Evolutionary conservation across 2,888 invertebrate genomes (phyloP).

Genomic region (Kuschelorhynchus macadamiae): DNA sequence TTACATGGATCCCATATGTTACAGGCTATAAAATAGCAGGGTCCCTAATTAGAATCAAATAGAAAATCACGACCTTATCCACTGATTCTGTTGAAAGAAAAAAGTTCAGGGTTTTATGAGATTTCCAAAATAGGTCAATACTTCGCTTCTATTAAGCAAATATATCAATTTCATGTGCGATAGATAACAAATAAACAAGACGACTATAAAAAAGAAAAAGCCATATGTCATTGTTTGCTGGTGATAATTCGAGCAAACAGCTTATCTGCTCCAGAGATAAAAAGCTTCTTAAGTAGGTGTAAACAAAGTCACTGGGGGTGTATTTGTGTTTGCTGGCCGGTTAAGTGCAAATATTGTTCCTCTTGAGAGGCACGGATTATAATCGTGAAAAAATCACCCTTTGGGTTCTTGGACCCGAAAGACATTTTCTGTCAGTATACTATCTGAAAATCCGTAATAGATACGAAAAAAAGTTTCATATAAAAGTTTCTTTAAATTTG

Average conservation of each 20-base stretch:
- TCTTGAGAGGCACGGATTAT: too few species aligned
- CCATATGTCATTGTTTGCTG: constrained; percentile 34
- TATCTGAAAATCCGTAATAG: background rate
- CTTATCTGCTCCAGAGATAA: constrained; percentile 14
- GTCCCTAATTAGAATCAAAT: too few species aligned
- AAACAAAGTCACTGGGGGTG: constrained; percentile 23
- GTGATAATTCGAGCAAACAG: constrained; percentile 26
- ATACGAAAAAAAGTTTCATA: too few species aligned
- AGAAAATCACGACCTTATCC: constrained; percentile 8
- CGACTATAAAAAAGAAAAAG: constrained; percentile 13
- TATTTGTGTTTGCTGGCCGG: background rate
- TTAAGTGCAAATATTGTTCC: too few species aligned
- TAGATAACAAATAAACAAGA: constrained; percentile 13
- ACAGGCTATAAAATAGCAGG: too few species aligned
- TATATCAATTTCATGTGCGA: background rate
- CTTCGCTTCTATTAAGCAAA: background rate
- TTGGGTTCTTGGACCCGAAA: too few species aligned
- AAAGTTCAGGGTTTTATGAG: background rate
- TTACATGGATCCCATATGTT: too few species aligned
- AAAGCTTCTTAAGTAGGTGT: constrained; percentile 2
- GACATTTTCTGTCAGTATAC: background rate
- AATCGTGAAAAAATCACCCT: too few species aligned
- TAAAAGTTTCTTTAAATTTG: too few species aligned
- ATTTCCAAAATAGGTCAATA: constrained; percentile 32
- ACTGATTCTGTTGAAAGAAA: background rate